Evolutionary conservation across 2,797 vertebrate species (phyloP).

Genomic region (Spinibarbus caldwelli): DNA sequence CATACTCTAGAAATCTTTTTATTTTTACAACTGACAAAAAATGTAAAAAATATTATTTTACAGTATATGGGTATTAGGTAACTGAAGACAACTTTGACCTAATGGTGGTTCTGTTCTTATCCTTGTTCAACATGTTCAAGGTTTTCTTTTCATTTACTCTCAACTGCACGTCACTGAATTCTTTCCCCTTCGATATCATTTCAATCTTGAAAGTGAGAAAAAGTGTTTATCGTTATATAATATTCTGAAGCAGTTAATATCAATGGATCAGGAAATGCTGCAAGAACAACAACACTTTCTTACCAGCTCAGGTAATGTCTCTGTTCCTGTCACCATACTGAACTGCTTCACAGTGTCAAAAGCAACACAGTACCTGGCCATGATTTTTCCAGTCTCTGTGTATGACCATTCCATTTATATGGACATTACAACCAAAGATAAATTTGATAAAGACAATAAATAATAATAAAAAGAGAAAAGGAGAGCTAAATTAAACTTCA

Average conservation of each 20-base stretch:
- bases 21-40: too few species aligned
- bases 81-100: constrained; percentile 76
- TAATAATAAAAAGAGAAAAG: not conserved
- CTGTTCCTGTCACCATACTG: constrained; percentile 83
- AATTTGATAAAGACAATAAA: not conserved
- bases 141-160: constrained; percentile 91
- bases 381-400: constrained; percentile 90
- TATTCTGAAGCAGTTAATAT: not conserved
- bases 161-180: constrained; percentile 91
- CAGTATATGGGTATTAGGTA: not conserved
- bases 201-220: constrained; percentile 77
- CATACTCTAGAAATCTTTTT: too few species aligned
- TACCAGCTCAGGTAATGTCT: constrained; percentile 93
- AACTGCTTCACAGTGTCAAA: constrained; percentile 96
- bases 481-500: not conserved
- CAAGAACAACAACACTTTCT: constrained; percentile 37
- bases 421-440: not conserved
- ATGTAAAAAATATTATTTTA: too few species aligned
- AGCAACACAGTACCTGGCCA: constrained; percentile 94
- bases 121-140: constrained; percentile 91
- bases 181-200: constrained; percentile 86
- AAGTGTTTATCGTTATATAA: not conserved
- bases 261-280: not conserved
- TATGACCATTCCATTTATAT: not conserved
- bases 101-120: constrained; percentile 90